Conservation (phyloP, 1,140 invertebrate species). For the Amyelois transitella region DNA sequence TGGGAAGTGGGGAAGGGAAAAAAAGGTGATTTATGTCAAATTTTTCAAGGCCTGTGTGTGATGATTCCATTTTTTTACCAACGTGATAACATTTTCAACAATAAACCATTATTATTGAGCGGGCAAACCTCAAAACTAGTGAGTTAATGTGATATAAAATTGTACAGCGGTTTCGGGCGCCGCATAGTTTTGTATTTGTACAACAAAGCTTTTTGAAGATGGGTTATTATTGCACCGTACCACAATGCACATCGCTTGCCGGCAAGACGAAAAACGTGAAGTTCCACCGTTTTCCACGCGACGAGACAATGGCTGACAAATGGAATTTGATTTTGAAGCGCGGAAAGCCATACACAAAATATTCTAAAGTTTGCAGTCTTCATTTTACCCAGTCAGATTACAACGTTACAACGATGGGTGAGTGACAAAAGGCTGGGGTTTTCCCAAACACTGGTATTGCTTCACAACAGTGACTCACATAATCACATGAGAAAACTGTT, state of each 20-base stretch:
- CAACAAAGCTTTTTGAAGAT: slow-evolving; percentile 53
- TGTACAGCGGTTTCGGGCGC: slow-evolving; percentile 14
- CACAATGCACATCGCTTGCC: slow-evolving; percentile 68
- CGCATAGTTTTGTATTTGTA: slow-evolving; percentile 19
- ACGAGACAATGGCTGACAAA: slow-evolving; percentile 51
- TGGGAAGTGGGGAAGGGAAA: slow-evolving; percentile 59
- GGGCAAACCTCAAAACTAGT: slow-evolving; percentile 13
- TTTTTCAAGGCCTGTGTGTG: slow-evolving; percentile 69
- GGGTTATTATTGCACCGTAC: slow-evolving; percentile 72
- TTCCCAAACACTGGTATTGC: slow-evolving; percentile 46
- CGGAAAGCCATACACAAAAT: slow-evolving; percentile 60
- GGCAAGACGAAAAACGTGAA: slow-evolving; percentile 71
- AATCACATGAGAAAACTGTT: slow-evolving; percentile 1
- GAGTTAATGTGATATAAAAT: slow-evolving; percentile 29
- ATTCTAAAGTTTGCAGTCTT: slow-evolving; percentile 68
- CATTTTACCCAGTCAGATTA: slow-evolving; percentile 67
- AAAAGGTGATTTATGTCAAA: slow-evolving; percentile 69
- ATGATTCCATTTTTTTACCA: slow-evolving; percentile 65
- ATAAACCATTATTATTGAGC: slow-evolving; percentile 36
- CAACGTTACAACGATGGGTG: slow-evolving; percentile 70
- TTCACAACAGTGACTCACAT: slow-evolving; percentile 40
- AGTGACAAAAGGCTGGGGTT: slow-evolving; percentile 68
- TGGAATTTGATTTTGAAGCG: slow-evolving; percentile 64
- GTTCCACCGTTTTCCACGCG: slow-evolving; percentile 64
- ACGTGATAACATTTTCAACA: slow-evolving; percentile 57